Evolutionary conservation across 2,888 invertebrate genomes (phyloP).

Genomic region (Noctua fimbriata): DNA sequence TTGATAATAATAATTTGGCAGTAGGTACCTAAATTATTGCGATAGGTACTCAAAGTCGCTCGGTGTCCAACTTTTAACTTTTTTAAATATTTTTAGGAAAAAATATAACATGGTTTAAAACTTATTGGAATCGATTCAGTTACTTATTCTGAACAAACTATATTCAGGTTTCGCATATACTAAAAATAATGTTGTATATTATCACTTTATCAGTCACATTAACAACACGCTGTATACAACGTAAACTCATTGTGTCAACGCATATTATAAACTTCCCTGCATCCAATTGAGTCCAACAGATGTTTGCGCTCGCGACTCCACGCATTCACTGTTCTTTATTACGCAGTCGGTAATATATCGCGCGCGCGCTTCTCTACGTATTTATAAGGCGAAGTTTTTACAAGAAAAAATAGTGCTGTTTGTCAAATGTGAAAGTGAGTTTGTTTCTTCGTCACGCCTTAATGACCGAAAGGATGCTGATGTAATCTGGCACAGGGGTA

Average conservation of each 20-base stretch:
- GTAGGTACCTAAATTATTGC: too few relatives aligned
- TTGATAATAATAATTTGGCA: too few relatives aligned
- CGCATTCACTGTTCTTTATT: constrained; percentile 41
- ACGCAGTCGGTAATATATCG: constrained; percentile 36
- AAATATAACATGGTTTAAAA: too few relatives aligned
- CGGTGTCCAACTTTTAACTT: too few relatives aligned
- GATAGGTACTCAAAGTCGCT: too few relatives aligned
- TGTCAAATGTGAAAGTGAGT: constrained; percentile 3
- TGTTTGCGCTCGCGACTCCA: constrained; percentile 74
- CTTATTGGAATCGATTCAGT: too few relatives aligned
- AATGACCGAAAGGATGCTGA: neutral
- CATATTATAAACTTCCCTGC: constrained; percentile 79
- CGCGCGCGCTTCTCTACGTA: constrained; percentile 24
- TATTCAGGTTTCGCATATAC: too few relatives aligned
- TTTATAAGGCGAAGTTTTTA: constrained; percentile 12
- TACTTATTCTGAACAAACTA: too few relatives aligned
- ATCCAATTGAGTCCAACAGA: constrained; percentile 79
- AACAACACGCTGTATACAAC: constrained; percentile 71
- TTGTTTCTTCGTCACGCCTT: neutral
- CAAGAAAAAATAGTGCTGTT: constrained; percentile 6
- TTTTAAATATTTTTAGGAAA: too few relatives aligned
- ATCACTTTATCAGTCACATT: neutral
- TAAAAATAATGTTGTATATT: neutral
- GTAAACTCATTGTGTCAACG: constrained; percentile 67
- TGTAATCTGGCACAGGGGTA: too few relatives aligned